Conservation (phyloP, 2,888 invertebrate genomes). For the Griposia aprilina region DNA sequence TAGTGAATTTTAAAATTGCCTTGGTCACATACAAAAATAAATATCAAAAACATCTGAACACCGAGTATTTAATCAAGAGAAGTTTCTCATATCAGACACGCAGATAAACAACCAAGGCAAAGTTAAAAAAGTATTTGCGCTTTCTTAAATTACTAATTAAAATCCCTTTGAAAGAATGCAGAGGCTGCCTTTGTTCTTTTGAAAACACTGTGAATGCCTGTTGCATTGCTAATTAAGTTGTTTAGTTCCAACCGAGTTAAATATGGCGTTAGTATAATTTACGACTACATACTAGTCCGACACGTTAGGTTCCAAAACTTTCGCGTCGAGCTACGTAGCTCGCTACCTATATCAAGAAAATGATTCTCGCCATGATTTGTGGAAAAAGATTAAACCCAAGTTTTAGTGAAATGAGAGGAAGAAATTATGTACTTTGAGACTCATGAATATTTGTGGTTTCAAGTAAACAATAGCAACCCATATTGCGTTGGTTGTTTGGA, state of each 20-base stretch:
- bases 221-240: constrained; percentile 56
- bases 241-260: constrained; percentile 38
- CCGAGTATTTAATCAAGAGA: constrained; percentile 30
- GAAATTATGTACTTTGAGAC: constrained; percentile 28
- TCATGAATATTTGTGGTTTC: constrained; percentile 23
- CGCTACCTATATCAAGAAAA: constrained; percentile 18
- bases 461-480: constrained; percentile 6
- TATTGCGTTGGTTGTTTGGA: constrained; percentile 13
- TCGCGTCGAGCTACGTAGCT: constrained; percentile 13
- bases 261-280: constrained; percentile 50
- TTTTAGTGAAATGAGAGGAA: constrained; percentile 18
- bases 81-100: constrained; percentile 31
- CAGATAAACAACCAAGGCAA: constrained; percentile 18
- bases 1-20: neutral
- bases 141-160: constrained; percentile 60
- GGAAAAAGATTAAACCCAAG: constrained; percentile 21
- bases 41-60: constrained; percentile 22
- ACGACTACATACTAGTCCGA: constrained; percentile 24
- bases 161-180: constrained; percentile 49
- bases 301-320: constrained; percentile 47
- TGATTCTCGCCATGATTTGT: constrained; percentile 39
- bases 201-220: constrained; percentile 40
- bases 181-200: constrained; percentile 43
- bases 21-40: constrained; percentile 3
- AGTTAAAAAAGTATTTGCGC: constrained; percentile 27